Percentiles rank a stretch among this genome's conserved stretches.
Evolutionary conservation across 2,113 vertebrate species (phyloP).

Genomic region (Alethe castanea): DNA sequence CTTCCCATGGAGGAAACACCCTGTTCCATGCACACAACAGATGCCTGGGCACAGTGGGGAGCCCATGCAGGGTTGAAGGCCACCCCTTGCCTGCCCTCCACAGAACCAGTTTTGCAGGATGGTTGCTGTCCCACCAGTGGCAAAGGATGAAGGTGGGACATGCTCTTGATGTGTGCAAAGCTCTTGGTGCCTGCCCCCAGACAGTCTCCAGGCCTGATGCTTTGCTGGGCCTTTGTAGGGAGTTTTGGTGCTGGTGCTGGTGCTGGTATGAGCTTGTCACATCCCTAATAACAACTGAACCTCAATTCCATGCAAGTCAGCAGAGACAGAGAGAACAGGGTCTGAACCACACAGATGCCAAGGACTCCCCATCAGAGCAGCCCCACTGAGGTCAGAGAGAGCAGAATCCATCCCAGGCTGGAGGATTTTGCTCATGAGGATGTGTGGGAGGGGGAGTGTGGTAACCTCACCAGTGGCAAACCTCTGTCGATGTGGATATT

Average conservation of each 20-base stretch:
- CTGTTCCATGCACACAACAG: neutral
- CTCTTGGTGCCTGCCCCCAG: neutral
- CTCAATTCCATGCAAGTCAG: neutral
- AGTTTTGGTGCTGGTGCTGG: neutral
- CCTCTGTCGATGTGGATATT: constrained; percentile 1
- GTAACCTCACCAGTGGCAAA: neutral
- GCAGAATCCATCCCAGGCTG: neutral
- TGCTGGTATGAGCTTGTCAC: neutral
- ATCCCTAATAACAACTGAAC: neutral
- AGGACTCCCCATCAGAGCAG: neutral
- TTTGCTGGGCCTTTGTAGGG: neutral
- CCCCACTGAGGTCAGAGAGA: neutral
- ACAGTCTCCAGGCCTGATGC: neutral
- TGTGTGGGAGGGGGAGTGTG: neutral
- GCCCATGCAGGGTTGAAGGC: rapidly evolving
- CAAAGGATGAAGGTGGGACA: neutral
- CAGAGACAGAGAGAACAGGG: neutral
- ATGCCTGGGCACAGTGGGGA: neutral
- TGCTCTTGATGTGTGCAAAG: neutral
- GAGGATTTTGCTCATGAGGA: neutral
- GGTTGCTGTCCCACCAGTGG: rapidly evolving
- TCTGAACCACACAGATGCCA: rapidly evolving
- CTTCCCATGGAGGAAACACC: neutral
- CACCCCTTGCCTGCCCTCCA: neutral
- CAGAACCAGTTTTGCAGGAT: neutral